These are phyloP conservation scores for Nematolebias whitei DNA, from an alignment of 2,113 vertebrate species.

Conservation along the genomic window DNA sequence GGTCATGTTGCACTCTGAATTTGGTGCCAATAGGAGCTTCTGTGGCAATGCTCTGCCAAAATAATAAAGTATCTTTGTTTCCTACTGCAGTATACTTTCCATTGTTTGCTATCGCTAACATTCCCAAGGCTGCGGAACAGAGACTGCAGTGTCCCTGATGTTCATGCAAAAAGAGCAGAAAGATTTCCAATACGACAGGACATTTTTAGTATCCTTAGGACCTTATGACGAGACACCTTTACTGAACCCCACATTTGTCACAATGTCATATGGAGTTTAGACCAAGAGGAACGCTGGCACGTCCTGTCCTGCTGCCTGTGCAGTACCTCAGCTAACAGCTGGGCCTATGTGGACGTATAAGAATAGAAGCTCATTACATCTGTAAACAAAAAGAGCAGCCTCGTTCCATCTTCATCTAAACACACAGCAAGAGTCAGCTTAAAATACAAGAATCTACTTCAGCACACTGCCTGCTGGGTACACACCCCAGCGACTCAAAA, in stretches of 20 bases:
- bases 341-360: conserved; percentile 38
- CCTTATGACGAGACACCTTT: conserved; percentile 24
- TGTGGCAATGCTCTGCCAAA: not conserved
- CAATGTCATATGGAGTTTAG: conserved; percentile 41
- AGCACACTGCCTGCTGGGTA: conserved; percentile 36
- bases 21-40: not conserved
- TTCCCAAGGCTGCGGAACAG: conserved; percentile 15
- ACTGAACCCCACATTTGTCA: conserved; percentile 46
- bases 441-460: conserved; percentile 59
- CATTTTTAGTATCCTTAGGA: conserved; percentile 12
- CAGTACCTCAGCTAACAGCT: conserved; percentile 26
- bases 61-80: too few relatives aligned
- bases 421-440: conserved; percentile 50
- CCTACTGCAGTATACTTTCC: not conserved
- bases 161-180: conserved; percentile 15
- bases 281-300: conserved; percentile 45
- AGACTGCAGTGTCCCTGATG: not conserved
- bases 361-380: conserved; percentile 67
- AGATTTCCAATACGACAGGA: conserved; percentile 25
- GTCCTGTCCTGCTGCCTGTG: conserved; percentile 26
- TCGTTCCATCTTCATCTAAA: conserved; percentile 73
- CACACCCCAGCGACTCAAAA: conserved; percentile 34
- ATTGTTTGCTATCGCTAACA: conserved; percentile 5
- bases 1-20: not conserved
- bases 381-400: conserved; percentile 67